These are phyloP conservation scores for Trididemnum miniatum DNA, from an alignment of 23 tunicate genomes.

Conservation along the genomic window DNA sequence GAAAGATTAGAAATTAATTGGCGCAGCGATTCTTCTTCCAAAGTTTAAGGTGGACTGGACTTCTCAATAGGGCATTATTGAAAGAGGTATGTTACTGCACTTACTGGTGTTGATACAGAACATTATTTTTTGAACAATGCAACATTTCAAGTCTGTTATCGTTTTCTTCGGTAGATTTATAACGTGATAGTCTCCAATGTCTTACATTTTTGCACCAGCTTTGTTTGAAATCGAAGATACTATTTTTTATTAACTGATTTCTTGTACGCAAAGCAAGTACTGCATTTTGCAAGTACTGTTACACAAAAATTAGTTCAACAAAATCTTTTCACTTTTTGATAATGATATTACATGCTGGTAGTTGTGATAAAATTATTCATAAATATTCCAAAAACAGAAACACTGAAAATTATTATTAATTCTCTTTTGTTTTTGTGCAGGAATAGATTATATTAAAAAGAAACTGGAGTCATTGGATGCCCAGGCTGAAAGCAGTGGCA, in stretches of 20 bases:
- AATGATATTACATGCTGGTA: no score
- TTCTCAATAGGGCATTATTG: no score
- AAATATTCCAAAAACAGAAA: not conserved
- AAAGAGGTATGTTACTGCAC: no score
- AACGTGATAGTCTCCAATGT: not conserved
- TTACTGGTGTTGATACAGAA: not conserved
- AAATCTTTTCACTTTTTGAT: not conserved
- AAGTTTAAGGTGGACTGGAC: no score
- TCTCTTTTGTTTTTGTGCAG: not conserved
- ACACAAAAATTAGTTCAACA: not conserved
- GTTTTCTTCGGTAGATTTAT: not conserved
- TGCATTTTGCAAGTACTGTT: not conserved
- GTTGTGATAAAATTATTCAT: no score
- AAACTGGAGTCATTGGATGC: not conserved
- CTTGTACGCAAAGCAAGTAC: not conserved
- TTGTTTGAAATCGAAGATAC: not conserved
- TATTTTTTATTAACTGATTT: not conserved
- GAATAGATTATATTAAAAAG: not conserved
- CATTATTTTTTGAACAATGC: not conserved
- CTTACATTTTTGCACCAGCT: not conserved
- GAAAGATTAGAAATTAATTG: no score
- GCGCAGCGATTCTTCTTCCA: no score
- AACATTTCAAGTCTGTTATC: not conserved
- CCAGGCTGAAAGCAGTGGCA: not conserved
- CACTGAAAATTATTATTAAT: not conserved